A percentile compares a stretch with the other conserved stretches of the same genome.
Evolutionary conservation across 2,888 invertebrate species (phyloP).

Genomic region (Ernsta delagoae): DNA sequence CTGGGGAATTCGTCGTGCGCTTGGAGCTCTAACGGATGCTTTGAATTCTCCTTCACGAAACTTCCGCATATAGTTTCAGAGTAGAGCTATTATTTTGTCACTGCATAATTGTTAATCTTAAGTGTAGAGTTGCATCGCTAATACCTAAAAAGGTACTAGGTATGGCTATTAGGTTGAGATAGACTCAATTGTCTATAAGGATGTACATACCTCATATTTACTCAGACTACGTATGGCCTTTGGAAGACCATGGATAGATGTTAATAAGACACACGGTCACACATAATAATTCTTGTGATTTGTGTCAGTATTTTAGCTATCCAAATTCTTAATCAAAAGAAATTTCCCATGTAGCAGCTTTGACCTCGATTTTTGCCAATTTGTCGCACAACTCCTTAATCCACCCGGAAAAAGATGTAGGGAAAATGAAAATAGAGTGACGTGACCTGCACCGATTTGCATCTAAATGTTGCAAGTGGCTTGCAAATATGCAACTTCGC

Average conservation of each 20-base stretch:
- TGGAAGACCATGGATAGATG: too few species aligned
- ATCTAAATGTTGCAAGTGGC: conserved; percentile 8
- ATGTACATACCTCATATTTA: too few species aligned
- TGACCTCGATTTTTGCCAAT: neutral
- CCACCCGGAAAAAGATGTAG: neutral
- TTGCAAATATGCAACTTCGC: conserved; percentile 11
- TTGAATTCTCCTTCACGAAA: conserved; percentile 12
- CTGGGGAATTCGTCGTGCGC: conserved; percentile 18
- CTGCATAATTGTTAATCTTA: neutral
- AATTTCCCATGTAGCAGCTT: neutral
- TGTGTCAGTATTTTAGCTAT: too few species aligned
- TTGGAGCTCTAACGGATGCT: conserved; percentile 15
- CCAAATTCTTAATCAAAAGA: too few species aligned
- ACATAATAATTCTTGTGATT: too few species aligned
- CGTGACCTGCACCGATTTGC: conserved; percentile 6
- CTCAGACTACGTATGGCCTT: too few species aligned
- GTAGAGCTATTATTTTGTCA: neutral
- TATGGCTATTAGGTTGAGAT: neutral
- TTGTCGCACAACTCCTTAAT: neutral
- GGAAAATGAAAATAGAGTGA: conserved; percentile 6
- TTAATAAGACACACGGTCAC: too few species aligned
- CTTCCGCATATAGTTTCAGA: conserved; percentile 5
- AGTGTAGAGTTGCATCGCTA: too few species aligned
- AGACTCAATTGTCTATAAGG: too few species aligned
- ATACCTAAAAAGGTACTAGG: too few species aligned